These are phyloP conservation scores for Zonitis immaculata DNA, from an alignment of 2,888 invertebrate species.

Conservation along the genomic window DNA sequence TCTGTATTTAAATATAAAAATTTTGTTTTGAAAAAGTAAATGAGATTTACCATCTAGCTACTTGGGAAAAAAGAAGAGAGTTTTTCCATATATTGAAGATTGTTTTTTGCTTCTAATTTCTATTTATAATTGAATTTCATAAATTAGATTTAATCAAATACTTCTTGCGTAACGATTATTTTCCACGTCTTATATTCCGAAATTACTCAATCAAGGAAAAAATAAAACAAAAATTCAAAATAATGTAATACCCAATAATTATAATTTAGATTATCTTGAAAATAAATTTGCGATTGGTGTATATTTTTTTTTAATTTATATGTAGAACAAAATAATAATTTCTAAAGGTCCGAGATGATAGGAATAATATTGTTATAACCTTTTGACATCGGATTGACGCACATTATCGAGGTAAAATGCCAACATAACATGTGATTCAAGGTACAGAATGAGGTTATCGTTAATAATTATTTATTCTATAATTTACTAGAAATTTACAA, in stretches of 20 bases:
- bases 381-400: conserved; percentile 15
- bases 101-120: too few relatives aligned
- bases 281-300: too few relatives aligned
- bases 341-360: conserved; percentile 3
- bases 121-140: too few relatives aligned
- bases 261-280: too few relatives aligned
- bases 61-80: too few relatives aligned
- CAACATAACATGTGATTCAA: conserved; percentile 11
- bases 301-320: too few relatives aligned
- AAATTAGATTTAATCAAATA: too few relatives aligned
- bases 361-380: conserved; percentile 8
- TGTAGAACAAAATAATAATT: background rate
- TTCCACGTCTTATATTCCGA: too few relatives aligned
- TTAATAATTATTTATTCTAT: background rate
- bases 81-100: conserved; percentile 10
- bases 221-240: too few relatives aligned
- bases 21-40: conserved; percentile 19
- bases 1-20: conserved; percentile 37
- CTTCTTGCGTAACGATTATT: too few relatives aligned
- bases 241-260: too few relatives aligned
- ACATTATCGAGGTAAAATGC: conserved; percentile 10
- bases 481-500: background rate
- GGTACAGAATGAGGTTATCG: conserved; percentile 15
- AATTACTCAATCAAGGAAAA: too few relatives aligned
- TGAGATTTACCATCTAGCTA: conserved; percentile 33